Evolutionary conservation across 2,797 vertebrate genomes (phyloP).

Genomic region (Typhlichthys subterraneus): DNA sequence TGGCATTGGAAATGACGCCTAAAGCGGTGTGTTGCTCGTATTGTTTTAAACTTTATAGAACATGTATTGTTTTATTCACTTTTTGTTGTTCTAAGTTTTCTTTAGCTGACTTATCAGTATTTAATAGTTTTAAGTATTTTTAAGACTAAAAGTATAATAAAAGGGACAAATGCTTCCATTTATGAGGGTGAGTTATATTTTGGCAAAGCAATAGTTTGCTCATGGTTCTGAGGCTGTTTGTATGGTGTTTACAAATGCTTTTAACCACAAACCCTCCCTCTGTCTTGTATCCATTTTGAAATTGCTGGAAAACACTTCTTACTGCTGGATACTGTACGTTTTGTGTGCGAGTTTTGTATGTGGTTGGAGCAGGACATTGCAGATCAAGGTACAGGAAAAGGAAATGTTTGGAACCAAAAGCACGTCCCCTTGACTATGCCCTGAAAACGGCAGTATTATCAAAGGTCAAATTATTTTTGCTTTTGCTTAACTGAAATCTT

Average conservation of each 20-base stretch:
- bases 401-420: conserved; percentile 57
- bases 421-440: conserved; percentile 53
- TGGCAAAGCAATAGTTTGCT: conserved; percentile 36
- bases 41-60: conserved; percentile 53
- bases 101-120: conserved; percentile 79
- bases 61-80: conserved; percentile 30
- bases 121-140: conserved; percentile 76
- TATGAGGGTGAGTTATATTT: conserved; percentile 43
- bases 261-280: conserved; percentile 8
- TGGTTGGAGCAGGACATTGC: conserved; percentile 53
- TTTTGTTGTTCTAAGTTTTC: conserved; percentile 36
- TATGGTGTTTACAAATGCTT: conserved; percentile 18
- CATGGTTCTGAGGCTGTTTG: conserved; percentile 18
- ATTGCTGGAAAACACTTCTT: conserved; percentile 41
- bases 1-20: conserved; percentile 42
- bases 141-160: conserved; percentile 52
- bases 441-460: conserved; percentile 72
- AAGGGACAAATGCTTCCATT: conserved; percentile 68
- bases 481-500: conserved; percentile 34
- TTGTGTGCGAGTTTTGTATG: conserved; percentile 46
- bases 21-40: conserved; percentile 42
- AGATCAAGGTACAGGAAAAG: conserved; percentile 50
- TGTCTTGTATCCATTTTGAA: conserved; percentile 40
- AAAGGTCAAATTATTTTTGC: conserved; percentile 53
- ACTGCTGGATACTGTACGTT: conserved; percentile 41